Evolutionary conservation across 2,797 vertebrate genomes (phyloP), one percentile per base, ranked within the genome.

Genomic region (Limnodromus scolopaceus): DNA sequence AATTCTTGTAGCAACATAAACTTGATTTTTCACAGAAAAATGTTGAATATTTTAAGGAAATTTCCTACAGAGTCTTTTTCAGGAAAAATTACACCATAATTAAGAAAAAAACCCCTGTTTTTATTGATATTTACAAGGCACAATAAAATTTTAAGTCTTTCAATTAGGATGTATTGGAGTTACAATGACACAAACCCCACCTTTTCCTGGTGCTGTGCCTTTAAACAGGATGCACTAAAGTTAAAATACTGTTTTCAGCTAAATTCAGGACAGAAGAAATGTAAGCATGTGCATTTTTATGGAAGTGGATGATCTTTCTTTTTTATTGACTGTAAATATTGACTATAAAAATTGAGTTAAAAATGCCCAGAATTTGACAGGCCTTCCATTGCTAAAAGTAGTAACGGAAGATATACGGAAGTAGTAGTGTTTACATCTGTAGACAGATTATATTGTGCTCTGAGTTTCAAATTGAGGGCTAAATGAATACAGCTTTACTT

Each of bases 1-100:
- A 92, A 92, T 96, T 91, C 91, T 64, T 95, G 32, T 49, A 93
- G 78, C 76, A 80, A 69, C 30, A 63, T 61, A 84, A 94, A 80
- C 54, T 87, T 48, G 48, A 55, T 84, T 96, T 96, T 96, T 93
- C 28, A 74, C 71, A 64, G 20, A 30, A 78, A 94, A 93, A 46
- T 19, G 9, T 69, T 49, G 60, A n/a, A 71, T 88, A 34, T 46
- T 75, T 84, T 76, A 92, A 94, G 64, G 89, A 91, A 57, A 92
- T 87, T 92, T 95, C 24, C 55, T 38, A 43, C n/a, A 39, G 61
- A 45, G 36, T 57, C 11, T 34, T 80, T 93, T 95, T 61, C 39
- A 77, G 69, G 51, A 64, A 95, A 91, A 88, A 23, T 27, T 13
- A 75, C 74, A 54, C 6, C 12, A 16, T 65, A 81, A 89, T 66